A percentile compares a stretch with the other conserved stretches of the same genome.
These are phyloP conservation scores for Erpornis zantholeuca DNA, from an alignment of 2,113 vertebrate species.

Conservation along the genomic window DNA sequence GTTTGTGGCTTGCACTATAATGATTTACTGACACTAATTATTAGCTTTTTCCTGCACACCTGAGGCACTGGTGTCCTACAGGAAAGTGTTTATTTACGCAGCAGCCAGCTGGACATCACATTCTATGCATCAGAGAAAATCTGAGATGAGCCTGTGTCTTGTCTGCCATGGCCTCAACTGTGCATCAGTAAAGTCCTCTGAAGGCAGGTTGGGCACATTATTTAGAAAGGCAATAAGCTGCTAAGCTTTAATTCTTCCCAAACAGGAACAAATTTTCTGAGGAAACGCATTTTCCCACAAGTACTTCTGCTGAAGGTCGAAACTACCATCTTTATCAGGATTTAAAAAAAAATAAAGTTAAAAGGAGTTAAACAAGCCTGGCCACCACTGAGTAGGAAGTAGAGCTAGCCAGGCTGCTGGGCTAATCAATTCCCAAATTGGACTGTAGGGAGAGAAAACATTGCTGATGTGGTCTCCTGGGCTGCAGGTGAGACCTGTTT, in stretches of 20 bases:
- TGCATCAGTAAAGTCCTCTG: not conserved
- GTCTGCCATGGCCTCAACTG: not conserved
- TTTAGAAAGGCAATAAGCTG: not conserved
- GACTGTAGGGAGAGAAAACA: not conserved
- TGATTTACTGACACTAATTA: constrained; percentile 12
- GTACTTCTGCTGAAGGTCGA: not conserved
- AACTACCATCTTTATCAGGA: not conserved
- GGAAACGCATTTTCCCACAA: not conserved
- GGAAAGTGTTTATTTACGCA: not conserved
- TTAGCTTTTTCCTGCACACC: not conserved
- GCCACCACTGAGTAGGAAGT: not conserved
- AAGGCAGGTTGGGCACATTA: not conserved
- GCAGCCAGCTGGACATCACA: not conserved
- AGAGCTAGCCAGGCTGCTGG: not conserved
- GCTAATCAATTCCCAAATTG: not conserved
- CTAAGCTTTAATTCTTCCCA: not conserved
- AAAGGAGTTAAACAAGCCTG: not conserved
- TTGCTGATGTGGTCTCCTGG: not conserved
- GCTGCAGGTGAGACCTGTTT: not conserved
- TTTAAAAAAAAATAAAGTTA: not conserved
- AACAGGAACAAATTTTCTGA: not conserved
- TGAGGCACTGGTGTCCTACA: not conserved
- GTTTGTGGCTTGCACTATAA: not conserved
- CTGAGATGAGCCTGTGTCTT: not conserved
- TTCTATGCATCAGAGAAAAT: not conserved